These are phyloP conservation scores for Lindbergichthys nudifrons DNA, from an alignment of 2,797 vertebrate genomes.

Conservation along the genomic window DNA sequence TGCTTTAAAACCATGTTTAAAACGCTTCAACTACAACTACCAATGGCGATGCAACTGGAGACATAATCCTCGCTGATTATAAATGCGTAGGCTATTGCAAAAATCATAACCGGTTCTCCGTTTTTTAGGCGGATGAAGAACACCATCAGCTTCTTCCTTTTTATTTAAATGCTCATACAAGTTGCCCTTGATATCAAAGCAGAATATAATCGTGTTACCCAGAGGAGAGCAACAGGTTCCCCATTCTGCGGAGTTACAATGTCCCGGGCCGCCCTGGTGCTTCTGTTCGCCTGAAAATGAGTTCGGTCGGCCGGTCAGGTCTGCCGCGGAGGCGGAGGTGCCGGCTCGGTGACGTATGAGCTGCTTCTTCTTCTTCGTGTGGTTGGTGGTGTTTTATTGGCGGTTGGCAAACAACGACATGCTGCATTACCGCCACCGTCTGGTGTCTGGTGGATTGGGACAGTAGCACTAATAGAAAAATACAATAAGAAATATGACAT, in stretches of 20 bases:
- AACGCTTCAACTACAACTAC: too few species aligned
- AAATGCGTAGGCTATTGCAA: too few species aligned
- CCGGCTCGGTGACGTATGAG: not conserved
- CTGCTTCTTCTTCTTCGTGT: not conserved
- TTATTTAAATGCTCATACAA: not conserved
- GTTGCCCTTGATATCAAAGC: not conserved
- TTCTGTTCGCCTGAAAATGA: not conserved
- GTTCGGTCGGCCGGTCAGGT: not conserved
- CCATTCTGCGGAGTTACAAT: conserved; percentile 31
- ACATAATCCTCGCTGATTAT: not conserved
- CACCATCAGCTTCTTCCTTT: not conserved
- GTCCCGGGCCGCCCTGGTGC: not conserved
- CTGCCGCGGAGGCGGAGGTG: not conserved
- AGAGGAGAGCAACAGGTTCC: conserved; percentile 51
- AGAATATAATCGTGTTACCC: conserved; percentile 40
- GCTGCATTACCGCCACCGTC: not conserved
- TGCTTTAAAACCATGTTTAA: too few species aligned
- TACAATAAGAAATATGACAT: not conserved
- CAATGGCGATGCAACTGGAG: too few species aligned
- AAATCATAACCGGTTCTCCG: not conserved
- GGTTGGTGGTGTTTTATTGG: not conserved
- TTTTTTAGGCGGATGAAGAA: not conserved
- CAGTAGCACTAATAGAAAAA: not conserved
- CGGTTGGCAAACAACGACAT: not conserved
- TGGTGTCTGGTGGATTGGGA: not conserved